Conservation (phyloP, 2,113 vertebrate species). For the Alouatta palliata region DNA sequence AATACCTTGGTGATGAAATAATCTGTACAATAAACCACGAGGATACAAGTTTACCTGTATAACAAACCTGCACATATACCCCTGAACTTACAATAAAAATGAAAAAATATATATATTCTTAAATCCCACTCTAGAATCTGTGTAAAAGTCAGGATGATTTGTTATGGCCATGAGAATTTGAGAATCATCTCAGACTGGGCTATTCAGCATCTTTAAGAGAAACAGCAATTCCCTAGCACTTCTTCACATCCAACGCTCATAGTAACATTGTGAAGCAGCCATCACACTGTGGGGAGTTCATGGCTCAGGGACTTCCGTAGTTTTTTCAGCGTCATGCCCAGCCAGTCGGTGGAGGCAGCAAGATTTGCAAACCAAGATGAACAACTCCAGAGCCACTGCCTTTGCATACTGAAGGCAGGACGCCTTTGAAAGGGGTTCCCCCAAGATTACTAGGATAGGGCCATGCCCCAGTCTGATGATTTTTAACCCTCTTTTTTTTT, state of each 20-base stretch:
- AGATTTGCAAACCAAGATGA: neutral
- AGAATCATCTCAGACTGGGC: neutral
- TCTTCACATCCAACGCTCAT: neutral
- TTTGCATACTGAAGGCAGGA: neutral
- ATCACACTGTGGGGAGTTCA: neutral
- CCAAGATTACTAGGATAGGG: too few species aligned
- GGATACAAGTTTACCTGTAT: too few species aligned
- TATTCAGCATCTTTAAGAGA: neutral
- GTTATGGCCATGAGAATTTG: neutral
- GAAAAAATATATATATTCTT: neutral
- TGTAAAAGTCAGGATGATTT: neutral
- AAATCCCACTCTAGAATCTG: neutral
- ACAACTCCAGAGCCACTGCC: neutral
- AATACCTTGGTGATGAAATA: too few species aligned
- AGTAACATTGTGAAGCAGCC: neutral
- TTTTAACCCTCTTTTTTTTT: neutral
- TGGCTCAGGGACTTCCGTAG: neutral
- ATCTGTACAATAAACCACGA: too few species aligned
- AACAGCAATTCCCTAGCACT: neutral
- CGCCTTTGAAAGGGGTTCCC: neutral
- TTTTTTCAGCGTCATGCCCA: neutral
- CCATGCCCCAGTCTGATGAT: fast-evolving
- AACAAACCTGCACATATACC: too few species aligned
- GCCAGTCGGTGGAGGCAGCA: neutral
- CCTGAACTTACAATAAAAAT: too few species aligned